phyloP scores from a whole-genome alignment of 2,113 vertebrate species.

The Grallaria varia region DNA sequence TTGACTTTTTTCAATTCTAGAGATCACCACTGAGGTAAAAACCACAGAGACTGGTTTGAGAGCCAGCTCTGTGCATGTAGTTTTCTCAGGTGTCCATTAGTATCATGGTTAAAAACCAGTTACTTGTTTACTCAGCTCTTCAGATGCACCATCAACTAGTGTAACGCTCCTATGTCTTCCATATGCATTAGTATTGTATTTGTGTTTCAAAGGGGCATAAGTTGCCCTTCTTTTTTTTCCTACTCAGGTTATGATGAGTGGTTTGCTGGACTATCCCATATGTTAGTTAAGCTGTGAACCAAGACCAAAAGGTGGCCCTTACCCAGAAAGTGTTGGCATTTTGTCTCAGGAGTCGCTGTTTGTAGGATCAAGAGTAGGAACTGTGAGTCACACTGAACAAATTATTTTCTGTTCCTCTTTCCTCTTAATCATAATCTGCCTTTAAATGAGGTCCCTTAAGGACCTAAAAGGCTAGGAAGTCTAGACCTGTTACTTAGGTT shows the following conservation, averaged over 20 bases:
- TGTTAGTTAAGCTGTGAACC: neutral
- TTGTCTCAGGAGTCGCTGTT: neutral
- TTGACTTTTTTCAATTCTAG: neutral
- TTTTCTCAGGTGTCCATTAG: neutral
- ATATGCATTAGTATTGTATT: neutral
- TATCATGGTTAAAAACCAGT: neutral
- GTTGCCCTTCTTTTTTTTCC: neutral
- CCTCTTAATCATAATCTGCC: neutral
- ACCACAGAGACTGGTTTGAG: neutral
- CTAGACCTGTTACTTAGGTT: neutral
- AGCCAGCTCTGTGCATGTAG: neutral
- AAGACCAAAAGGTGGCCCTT: neutral
- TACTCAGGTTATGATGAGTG: neutral
- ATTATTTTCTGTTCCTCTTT: neutral
- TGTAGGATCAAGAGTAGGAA: neutral
- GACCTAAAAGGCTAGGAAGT: neutral
- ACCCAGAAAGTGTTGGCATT: neutral
- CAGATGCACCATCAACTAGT: neutral
- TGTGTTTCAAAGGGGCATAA: neutral
- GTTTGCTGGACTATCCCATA: neutral
- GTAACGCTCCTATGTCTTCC: neutral
- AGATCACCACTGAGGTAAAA: neutral
- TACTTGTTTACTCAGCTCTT: neutral
- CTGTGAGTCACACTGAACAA: neutral
- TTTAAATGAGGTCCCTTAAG: neutral